Conservation (phyloP, 1,140 invertebrate genomes). For the Scaptomyza montana region DNA sequence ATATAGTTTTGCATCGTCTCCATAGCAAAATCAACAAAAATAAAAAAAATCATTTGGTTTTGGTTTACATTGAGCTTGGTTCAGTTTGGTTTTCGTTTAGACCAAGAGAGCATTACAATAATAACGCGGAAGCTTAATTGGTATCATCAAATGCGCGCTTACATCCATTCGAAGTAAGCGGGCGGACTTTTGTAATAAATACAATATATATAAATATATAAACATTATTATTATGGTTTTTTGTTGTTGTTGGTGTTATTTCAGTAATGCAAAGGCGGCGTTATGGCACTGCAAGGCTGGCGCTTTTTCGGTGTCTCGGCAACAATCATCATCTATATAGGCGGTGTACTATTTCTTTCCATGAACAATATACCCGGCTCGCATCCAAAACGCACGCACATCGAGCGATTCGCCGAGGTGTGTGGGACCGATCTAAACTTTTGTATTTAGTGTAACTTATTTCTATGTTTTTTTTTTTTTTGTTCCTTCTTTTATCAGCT, state of each 20-base stretch:
- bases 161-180: constrained; percentile 21
- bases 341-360: constrained; percentile 85
- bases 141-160: constrained; percentile 31
- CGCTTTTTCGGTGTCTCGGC: constrained; percentile 85
- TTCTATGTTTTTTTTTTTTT: background rate
- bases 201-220: background rate
- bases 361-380: constrained; percentile 85
- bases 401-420: constrained; percentile 76
- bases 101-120: background rate
- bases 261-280: constrained; percentile 82
- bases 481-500: constrained; percentile 30
- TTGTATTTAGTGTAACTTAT: constrained; percentile 17
- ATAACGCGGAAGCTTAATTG: constrained; percentile 28
- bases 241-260: no score
- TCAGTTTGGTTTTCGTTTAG: constrained; percentile 4
- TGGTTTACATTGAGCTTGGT: background rate
- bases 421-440: no score
- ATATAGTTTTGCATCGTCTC: constrained; percentile 61
- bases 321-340: constrained; percentile 85
- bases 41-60: constrained; percentile 5
- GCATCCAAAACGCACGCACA: constrained; percentile 71
- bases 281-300: constrained; percentile 84
- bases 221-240: constrained; percentile 12
- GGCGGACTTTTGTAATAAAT: constrained; percentile 9
- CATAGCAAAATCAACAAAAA: constrained; percentile 77